Evolutionary conservation across 2,113 vertebrate genomes (phyloP), one percentile per base, ranked within the genome.

Genomic region (Coptodon rendalli): DNA sequence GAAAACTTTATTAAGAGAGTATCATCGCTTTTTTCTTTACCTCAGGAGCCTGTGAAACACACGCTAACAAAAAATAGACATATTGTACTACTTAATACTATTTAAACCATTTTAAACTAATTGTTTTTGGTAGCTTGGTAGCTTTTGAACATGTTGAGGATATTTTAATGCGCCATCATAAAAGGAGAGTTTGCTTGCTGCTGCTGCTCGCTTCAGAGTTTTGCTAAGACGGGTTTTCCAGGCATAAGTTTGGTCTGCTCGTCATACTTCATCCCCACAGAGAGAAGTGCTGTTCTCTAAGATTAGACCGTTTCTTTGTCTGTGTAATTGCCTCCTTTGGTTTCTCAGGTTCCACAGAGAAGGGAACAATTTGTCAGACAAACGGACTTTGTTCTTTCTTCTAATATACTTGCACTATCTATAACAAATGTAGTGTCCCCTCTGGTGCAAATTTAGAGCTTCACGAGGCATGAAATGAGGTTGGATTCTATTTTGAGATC

Each of bases 391-490:
- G 79, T 90, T 90, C 85, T 89, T 87, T 29, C 50, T 83, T 36
- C 52, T 89, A 90, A 94, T 89, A 88, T 86, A 81, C 84, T 89
- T 19, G 2, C 36, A 80, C 84, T 87, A 86, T 93, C 82, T 61
- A 85, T 92, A 81, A 86, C 82, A 93, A 93, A 91, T 81, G 80
- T 81, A 82, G 24, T 43, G 6, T 89, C 89, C 80, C 89, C 90
- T 91, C 84, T 83, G 90, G 90, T 92, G 83, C 89, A 90, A 92
- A 93, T 94, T 89, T 92, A 89, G 80, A 91, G 93, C 87, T 94
- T 90, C 87, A 38, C 17, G 45, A 92, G 90, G 93, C 93, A 90
- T 93, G 89, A 94, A 95, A 95, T 94, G 83, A 92, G 91, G 87
- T 87, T 92, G 88, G 87, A 31, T 90, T 93, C 89, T 95, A 95